Evolutionary conservation across 2,797 vertebrate genomes (phyloP), one percentile per base, ranked within the genome.

Genomic region (Hybognathus amarus): DNA sequence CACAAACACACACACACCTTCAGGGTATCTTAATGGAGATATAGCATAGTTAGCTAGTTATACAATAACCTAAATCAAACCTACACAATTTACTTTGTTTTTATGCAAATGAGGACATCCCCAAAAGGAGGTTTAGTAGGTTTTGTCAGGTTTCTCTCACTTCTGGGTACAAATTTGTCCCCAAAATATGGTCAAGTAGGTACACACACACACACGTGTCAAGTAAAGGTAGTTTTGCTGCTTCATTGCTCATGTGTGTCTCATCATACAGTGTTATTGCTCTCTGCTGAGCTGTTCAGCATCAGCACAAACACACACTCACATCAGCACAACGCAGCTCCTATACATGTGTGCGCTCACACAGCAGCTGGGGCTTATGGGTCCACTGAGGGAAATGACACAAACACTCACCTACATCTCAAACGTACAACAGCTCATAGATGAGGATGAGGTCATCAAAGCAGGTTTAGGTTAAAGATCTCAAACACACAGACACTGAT

Each of bases 191-290:
- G 2, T 54, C 20, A 54, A 52, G 18, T 20, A 20, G 18, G 18
- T 52, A 1, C 5, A 12, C 50, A 52, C 91, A 84, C 85, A 74
- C 87, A 81, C 86, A 42, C 61, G 67, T 70, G 52, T 85, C 82
- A 85, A 52, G 74, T 61, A 66, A 83, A 36, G 45, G 47, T 45
- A 77, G 30, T 73, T 73, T 18, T 17, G 30, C 45, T 54, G 61
- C 87, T 69, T 80, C 59, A 38, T 82, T 42, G 59, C 36, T 17
- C 78, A 76, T 79, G 82, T 78, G 89, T 77, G 83, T 87, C 90
- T 91, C 84, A 93, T 93, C 92, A 93, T 90, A 92, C 89, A 84
- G 89, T 90, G 92, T 93, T 93, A 92, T 86, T 86, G 85, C 89
- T 92, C 90, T 91, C 86, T 92, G 92, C 92, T 92, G 92, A 93